Evolutionary conservation across 1,140 invertebrate species (phyloP).

Genomic region (Drosophila sp.): DNA sequence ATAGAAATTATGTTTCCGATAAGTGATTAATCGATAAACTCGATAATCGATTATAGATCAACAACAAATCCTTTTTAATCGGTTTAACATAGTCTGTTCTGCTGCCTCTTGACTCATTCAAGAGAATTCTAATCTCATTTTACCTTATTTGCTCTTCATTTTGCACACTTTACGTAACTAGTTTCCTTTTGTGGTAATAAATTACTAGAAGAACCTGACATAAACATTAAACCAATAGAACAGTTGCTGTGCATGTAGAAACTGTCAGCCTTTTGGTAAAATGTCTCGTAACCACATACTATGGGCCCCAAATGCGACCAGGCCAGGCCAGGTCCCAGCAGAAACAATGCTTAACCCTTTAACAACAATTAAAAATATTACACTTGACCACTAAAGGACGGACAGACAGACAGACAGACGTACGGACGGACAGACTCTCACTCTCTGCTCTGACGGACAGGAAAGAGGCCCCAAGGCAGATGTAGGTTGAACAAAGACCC

Average conservation of each 20-base stretch:
- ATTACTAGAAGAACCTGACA: slow-evolving; percentile 1
- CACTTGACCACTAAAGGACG: slow-evolving; percentile 37
- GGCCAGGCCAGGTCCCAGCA: slow-evolving; percentile 13
- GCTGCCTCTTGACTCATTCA: neutral
- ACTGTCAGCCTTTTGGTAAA: slow-evolving; percentile 18
- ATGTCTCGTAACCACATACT: slow-evolving; percentile 40
- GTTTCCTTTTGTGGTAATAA: slow-evolving; percentile 6
- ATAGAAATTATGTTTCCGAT: no score
- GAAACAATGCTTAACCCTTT: slow-evolving; percentile 66
- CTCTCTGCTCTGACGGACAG: neutral
- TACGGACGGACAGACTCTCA: slow-evolving; percentile 13
- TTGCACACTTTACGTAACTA: neutral
- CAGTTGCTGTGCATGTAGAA: slow-evolving; percentile 35
- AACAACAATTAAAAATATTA: slow-evolving; percentile 80
- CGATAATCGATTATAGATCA: no score
- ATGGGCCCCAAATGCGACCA: slow-evolving; percentile 33
- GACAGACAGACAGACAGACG: slow-evolving; percentile 20
- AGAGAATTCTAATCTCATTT: neutral
- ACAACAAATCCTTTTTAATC: no score
- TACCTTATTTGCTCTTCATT: neutral
- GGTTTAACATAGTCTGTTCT: no score
- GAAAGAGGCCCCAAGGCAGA: neutral
- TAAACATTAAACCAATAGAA: slow-evolving; percentile 28
- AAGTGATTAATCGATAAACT: no score
- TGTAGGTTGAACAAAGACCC: slow-evolving; percentile 19